A percentile compares a stretch with the other conserved stretches of the same genome.
phyloP scores from a whole-genome alignment of 2,888 invertebrate genomes.

The Argyresthia goedartella region DNA sequence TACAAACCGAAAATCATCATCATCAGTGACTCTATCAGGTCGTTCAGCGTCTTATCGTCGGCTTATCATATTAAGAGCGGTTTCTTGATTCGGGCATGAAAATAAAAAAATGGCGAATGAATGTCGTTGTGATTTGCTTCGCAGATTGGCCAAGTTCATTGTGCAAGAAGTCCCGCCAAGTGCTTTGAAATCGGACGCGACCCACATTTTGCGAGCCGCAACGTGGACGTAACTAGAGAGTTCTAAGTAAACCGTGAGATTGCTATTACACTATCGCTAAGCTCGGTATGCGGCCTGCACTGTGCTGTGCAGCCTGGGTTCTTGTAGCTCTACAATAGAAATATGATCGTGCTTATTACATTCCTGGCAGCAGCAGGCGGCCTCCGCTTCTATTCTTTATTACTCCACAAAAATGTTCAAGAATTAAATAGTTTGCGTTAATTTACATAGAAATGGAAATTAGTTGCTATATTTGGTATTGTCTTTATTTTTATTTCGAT shows the following conservation, averaged over 20 bases:
- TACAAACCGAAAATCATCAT: no score
- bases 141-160: slow-evolving; percentile 17
- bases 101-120: no score
- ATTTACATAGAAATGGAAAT: no score
- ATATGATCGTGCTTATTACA: slow-evolving; percentile 7
- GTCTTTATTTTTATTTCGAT: no score
- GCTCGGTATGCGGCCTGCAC: slow-evolving; percentile 3
- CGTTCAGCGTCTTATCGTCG: no score
- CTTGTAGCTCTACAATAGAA: slow-evolving; percentile 7
- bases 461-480: no score
- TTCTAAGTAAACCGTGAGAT: slow-evolving; percentile 22
- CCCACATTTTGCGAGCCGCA: slow-evolving; percentile 41
- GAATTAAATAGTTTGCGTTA: no score
- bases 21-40: no score
- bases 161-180: slow-evolving; percentile 35
- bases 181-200: slow-evolving; percentile 53
- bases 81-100: no score
- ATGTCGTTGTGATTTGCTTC: neutral
- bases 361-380: slow-evolving; percentile 3
- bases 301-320: neutral
- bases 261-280: no score
- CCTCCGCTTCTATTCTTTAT: slow-evolving; percentile 1
- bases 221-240: slow-evolving; percentile 43
- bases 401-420: no score
- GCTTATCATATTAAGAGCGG: no score